Base-by-base conservation (phyloP, 2,888 invertebrate genomes). In the Andrena praecox region DNA sequence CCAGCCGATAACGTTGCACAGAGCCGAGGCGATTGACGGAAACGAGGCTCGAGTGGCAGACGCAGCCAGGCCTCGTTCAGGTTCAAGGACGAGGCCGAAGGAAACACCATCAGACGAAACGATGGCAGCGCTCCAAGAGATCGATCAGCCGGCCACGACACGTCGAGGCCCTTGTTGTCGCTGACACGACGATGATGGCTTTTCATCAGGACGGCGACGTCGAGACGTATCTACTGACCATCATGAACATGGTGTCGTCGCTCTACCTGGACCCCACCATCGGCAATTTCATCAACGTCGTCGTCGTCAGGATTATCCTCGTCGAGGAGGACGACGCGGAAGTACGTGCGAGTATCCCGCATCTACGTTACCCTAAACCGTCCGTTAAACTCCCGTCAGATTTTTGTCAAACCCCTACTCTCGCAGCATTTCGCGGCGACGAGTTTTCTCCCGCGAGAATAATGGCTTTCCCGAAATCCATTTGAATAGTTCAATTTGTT, bases 241-340 rank as follows among this genome's bases (percentile, higher is more conserved):
- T 98, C 86, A 98, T 98, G 98, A 98, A 98, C 93, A 98, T 98
- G 97, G 98, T 95, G 80, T 97, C 97, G 6, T 96, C 96, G 2
- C 94, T 98, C n/a, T 98, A 97, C 94, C 96, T 97, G 95, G 97
- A 98, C 91, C 97, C 98, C 5, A 97, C 97, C 71, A 97, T 98
- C 89, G 98, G 98, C 68, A 98, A 98, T 94, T 97, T 97, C 92
- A 97, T 98, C 90, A 97, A 98, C 94, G 96, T 98, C 80, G 97
- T 97, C n/a, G 97, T 98, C 52, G 98, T 98, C 16, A 96, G 97
- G 92, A 97, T 98, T 66, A 96, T 98, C 85, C 95, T 98, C 31
- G 95, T 98, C 84, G 97, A 97, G 91, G 96, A 96, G 82, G 93
- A 94, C n/a, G 94, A 95, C 75, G 94, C 95, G 80, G 94, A 95